Base-by-base conservation (phyloP, 2,113 vertebrate species). In the Amphilophus citrinellus region DNA sequence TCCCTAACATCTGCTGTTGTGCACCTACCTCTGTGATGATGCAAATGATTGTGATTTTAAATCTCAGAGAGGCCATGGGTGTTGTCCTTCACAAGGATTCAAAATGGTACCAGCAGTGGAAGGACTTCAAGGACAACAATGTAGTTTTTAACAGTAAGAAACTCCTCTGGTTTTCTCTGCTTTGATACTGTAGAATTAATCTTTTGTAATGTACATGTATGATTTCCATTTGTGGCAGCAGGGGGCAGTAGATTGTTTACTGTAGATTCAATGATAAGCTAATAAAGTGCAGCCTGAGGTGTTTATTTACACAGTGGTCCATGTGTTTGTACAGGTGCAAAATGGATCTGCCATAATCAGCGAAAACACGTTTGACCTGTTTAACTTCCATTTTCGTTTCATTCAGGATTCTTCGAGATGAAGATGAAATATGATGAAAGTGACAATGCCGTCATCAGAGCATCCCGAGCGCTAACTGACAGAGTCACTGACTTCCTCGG, bases 351-450 rank as follows among this genome's bases (percentile, higher is more conserved):
- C 6, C 0, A 6, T 77, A 20, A 15, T 17, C 3, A 24, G 1
- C 20, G 13, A 9, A 62, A 32, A 3, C 32, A 63, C 32, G 68
- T 56, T 18, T 30, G 5, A 32, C 10, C 47, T 8, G 27, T 73
- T 56, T 27, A 56, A 14, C 68, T 10, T 56, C 27, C 2, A 13
- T 57, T 44, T 42, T 57, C 79, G 17, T 88, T 18, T 79, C 32
- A 17, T 0, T 14, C 90, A 99, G 98, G 98, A 79, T 97, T 98
- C 93, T 99, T 99, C 2, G 98, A 98, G 89, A 99, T 99, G 97
- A 99, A 99, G 94, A 98, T 98, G 97, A 99, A 97, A 30, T 99
- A 98, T 0, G 98, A 99, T 1, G 98, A 99, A 88, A 99, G 98
- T 0, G 98, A 99, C 92, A 99, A 99, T 0, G 91, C 95, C 0